Conservation (phyloP, 2,797 vertebrate species). For the Paramormyrops hopkinsi region DNA sequence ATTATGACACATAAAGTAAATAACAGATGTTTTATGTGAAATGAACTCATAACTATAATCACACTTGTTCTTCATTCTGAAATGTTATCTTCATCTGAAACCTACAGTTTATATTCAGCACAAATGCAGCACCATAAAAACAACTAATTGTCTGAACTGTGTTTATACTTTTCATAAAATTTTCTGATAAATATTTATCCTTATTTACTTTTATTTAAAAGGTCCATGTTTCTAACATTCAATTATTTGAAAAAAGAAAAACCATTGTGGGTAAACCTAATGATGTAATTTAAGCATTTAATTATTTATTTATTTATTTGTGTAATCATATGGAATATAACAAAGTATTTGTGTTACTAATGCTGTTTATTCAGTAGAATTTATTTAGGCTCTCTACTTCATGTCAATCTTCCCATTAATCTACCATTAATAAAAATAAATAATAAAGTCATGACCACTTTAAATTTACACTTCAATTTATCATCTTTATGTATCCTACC, state of each 20-base stretch:
- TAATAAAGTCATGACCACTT: too few relatives aligned
- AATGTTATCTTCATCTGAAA: constrained; percentile 55
- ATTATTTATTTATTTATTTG: neutral
- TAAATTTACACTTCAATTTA: too few relatives aligned
- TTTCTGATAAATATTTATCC: constrained; percentile 73
- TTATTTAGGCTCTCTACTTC: neutral
- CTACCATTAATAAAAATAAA: neutral
- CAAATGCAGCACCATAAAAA: neutral
- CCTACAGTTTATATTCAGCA: constrained; percentile 44
- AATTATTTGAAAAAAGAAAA: neutral
- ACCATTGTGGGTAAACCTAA: neutral
- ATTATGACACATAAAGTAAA: constrained; percentile 64
- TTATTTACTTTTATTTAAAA: constrained; percentile 12
- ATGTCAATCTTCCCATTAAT: neutral
- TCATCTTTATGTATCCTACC: too few relatives aligned
- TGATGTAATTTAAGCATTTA: neutral
- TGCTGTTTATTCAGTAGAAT: neutral
- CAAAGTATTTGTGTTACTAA: neutral
- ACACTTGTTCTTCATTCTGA: constrained; percentile 55
- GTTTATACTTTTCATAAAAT: constrained; percentile 59
- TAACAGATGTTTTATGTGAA: constrained; percentile 70
- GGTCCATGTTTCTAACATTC: neutral
- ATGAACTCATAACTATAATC: constrained; percentile 69
- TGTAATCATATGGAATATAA: neutral
- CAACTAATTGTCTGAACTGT: constrained; percentile 54